These are phyloP conservation scores for Apeltes quadracus DNA, from an alignment of 2,113 vertebrate species.

Conservation along the genomic window DNA sequence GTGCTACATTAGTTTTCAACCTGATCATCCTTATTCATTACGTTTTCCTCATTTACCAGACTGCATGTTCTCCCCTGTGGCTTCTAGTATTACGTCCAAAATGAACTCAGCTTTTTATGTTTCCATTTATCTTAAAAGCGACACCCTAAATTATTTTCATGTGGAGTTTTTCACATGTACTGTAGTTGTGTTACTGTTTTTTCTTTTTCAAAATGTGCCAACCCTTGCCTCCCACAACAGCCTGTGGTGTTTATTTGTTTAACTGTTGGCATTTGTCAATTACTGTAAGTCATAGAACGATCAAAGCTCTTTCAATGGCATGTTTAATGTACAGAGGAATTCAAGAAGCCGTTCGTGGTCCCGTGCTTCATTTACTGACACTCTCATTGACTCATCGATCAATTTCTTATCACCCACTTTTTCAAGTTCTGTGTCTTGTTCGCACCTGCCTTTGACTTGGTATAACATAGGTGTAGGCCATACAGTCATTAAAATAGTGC, in stretches of 20 bases:
- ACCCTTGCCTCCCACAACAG: slow-evolving; percentile 5
- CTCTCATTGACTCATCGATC: slow-evolving; percentile 39
- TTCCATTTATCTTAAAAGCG: slow-evolving; percentile 1
- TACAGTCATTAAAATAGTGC: slow-evolving; percentile 14
- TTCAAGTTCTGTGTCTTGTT: slow-evolving; percentile 65
- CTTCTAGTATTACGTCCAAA: slow-evolving; percentile 59
- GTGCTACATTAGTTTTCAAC: slow-evolving; percentile 59
- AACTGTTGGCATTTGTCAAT: slow-evolving; percentile 20
- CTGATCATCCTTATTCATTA: slow-evolving; percentile 67
- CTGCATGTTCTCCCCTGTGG: slow-evolving; percentile 74
- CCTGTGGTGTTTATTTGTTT: slow-evolving; percentile 34
- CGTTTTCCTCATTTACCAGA: slow-evolving; percentile 87
- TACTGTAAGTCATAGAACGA: slow-evolving; percentile 20
- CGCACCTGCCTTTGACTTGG: slow-evolving; percentile 78
- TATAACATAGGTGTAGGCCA: background rate
- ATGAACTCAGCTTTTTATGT: slow-evolving; percentile 25
- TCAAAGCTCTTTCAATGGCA: slow-evolving; percentile 32
- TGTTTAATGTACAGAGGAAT: slow-evolving; percentile 55
- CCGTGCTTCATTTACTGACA: slow-evolving; percentile 1
- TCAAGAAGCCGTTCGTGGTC: slow-evolving; percentile 9
- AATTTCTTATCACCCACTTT: slow-evolving; percentile 65
- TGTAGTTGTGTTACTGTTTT: slow-evolving; percentile 70
- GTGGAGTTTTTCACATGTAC: slow-evolving; percentile 67
- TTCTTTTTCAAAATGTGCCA: slow-evolving; percentile 12
- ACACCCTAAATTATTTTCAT: slow-evolving; percentile 52